These are phyloP conservation scores for Pristiophorus japonicus DNA, from an alignment of 2,113 vertebrate species.

Conservation along the genomic window DNA sequence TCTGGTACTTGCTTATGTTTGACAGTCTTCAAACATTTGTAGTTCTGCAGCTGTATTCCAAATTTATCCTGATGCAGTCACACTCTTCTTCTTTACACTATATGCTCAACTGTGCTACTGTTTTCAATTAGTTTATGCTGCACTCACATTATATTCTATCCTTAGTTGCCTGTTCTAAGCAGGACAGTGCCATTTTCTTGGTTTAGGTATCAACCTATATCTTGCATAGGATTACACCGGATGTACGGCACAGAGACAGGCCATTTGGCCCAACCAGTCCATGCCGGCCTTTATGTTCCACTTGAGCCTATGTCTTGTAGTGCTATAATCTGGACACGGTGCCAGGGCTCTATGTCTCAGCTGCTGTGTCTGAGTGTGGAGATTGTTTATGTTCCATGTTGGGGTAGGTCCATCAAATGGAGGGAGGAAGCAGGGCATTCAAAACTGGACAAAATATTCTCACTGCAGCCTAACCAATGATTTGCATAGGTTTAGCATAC, in stretches of 20 bases:
- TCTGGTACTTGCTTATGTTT: not conserved
- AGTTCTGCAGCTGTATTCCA: not conserved
- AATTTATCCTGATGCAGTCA: not conserved
- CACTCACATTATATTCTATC: too few species aligned
- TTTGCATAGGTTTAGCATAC: not conserved
- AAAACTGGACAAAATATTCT: not conserved
- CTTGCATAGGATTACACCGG: too few species aligned
- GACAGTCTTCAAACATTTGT: too few species aligned
- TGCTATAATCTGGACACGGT: too few species aligned
- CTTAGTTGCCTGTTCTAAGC: not conserved
- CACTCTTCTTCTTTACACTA: not conserved
- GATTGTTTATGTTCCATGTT: not conserved
- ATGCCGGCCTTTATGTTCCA: too few species aligned
- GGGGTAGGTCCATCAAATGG: not conserved
- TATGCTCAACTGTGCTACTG: too few species aligned
- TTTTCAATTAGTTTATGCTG: not conserved
- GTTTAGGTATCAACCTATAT: not conserved
- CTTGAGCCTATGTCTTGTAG: too few species aligned
- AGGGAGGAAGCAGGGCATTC: not conserved
- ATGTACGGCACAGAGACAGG: too few species aligned
- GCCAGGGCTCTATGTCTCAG: not conserved
- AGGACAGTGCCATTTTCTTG: not conserved
- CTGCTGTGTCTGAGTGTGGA: not conserved
- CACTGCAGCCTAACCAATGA: not conserved
- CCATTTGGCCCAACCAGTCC: too few species aligned